Evolutionary conservation across 2,797 vertebrate species (phyloP), one percentile per base, ranked within the genome.

Genomic region (Pygocentrus nattereri): DNA sequence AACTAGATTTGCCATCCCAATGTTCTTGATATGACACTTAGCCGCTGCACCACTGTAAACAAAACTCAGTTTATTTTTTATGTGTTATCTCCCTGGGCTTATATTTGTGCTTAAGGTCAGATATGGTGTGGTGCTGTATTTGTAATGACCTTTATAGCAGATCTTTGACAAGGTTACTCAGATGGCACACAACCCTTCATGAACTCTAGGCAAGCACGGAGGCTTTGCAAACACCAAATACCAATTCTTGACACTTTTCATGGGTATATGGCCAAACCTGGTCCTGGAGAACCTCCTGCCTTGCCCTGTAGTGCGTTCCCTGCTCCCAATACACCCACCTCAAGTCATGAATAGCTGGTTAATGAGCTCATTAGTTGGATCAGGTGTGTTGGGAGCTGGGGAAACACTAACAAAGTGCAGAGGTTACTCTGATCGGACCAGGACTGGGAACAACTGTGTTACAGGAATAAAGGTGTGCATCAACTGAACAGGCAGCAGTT

Each of bases 11-110:
- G 44, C 30, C 59, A 44, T 16, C 21, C 18, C 73, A 49, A 16
- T 52, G 70, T 58, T 74, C 25, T 16, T 74, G 54, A 74, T 52
- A 25, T 58, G 41, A 23, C 41, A 30, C 50, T 38, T 23, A 38
- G 19, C 19, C 52, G 54, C 21, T 34, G 71, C 71, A 58, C 50
- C 31, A 58, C 31, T n/a, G 30, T 56, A 72, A 72, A 72, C 49
- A 54, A 52, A 52, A 31, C 72, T 72, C 69, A 49, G 54, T 54
- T 21, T 72, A 19, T 52, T 31, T 56, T 74, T 74, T 74, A n/a
- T 23, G 59, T 44, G 54, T 59, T 41, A 23, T 41, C 31, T 18
- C 74, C 44, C 31, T 74, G 52, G 49, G 69, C 31, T 31, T 74
- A 25, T 74, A 25, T 74, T 74, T 59, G 34, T 56, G 44, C 13